These are phyloP conservation scores for Daktulosphaira vitifoliae DNA, from an alignment of 1,140 invertebrate genomes.

Conservation along the genomic window DNA sequence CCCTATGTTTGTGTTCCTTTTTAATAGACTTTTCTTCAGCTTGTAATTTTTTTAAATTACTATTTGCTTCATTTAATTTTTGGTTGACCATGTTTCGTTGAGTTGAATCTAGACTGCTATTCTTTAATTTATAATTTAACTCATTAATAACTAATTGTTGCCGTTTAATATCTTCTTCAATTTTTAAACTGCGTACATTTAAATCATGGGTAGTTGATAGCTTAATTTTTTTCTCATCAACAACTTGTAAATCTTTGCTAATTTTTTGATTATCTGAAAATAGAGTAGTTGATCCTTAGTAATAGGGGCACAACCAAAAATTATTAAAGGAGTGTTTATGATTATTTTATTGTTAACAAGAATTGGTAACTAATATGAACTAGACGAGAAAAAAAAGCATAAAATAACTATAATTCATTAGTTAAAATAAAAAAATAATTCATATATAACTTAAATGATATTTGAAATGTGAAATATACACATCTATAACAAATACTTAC, in stretches of 20 bases:
- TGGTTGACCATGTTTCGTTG: conserved; percentile 51
- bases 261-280: conserved; percentile 38
- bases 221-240: conserved; percentile 46
- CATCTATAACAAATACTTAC: too few relatives aligned
- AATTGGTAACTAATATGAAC: too few relatives aligned
- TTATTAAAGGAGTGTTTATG: too few relatives aligned
- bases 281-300: too few relatives aligned
- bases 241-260: conserved; percentile 39
- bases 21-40: conserved; percentile 53
- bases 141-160: conserved; percentile 58
- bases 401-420: too few relatives aligned
- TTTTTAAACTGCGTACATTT: conserved; percentile 65
- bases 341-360: too few relatives aligned
- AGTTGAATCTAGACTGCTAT: conserved; percentile 49
- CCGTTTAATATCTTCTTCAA: conserved; percentile 60
- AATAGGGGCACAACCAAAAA: too few relatives aligned
- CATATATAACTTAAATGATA: too few relatives aligned
- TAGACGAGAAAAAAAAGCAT: too few relatives aligned
- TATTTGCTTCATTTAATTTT: conserved; percentile 53
- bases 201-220: conserved; percentile 54
- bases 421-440: too few relatives aligned
- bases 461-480: too few relatives aligned
- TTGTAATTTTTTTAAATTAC: conserved; percentile 52
- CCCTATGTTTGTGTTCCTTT: conserved; percentile 36
- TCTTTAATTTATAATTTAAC: conserved; percentile 53